A percentile compares a stretch with the other conserved stretches of the same genome.
Evolutionary conservation across 2,113 vertebrate genomes (phyloP).

Genomic region (Microcebus ravelobensis): DNA sequence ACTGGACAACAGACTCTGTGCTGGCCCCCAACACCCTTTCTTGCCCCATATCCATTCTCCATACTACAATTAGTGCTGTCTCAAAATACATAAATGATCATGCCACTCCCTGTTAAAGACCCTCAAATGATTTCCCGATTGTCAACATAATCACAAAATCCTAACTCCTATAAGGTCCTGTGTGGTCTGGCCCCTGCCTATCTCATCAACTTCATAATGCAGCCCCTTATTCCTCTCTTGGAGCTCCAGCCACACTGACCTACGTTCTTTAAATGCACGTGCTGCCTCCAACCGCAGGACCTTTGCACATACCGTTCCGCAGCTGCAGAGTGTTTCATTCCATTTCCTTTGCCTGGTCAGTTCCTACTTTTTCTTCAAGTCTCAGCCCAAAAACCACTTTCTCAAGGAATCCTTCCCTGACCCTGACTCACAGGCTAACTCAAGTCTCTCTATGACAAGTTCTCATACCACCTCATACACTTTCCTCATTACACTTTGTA

Average conservation of each 20-base stretch:
- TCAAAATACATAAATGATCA: not conserved
- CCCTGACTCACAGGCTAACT: not conserved
- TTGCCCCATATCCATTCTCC: not conserved
- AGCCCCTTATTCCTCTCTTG: not conserved
- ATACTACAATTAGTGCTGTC: not conserved
- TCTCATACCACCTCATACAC: not conserved
- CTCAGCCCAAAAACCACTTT: not conserved
- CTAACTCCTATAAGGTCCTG: not conserved
- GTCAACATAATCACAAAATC: not conserved
- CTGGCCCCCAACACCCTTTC: not conserved
- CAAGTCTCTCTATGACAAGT: not conserved
- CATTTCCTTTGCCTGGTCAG: slow-evolving; percentile 16
- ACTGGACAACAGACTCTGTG: not conserved
- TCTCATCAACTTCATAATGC: not conserved
- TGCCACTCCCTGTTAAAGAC: not conserved
- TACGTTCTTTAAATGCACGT: not conserved
- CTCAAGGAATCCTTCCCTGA: not conserved
- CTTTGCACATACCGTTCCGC: not conserved
- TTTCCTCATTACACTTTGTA: not conserved
- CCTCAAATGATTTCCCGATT: not conserved
- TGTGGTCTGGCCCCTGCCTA: not conserved
- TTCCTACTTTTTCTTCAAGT: not conserved
- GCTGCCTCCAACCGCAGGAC: not conserved
- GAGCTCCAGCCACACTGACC: not conserved
- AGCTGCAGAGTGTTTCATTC: not conserved